Evolutionary conservation across 2,113 vertebrate genomes (phyloP).

Genomic region (Hydropotes inermis): DNA sequence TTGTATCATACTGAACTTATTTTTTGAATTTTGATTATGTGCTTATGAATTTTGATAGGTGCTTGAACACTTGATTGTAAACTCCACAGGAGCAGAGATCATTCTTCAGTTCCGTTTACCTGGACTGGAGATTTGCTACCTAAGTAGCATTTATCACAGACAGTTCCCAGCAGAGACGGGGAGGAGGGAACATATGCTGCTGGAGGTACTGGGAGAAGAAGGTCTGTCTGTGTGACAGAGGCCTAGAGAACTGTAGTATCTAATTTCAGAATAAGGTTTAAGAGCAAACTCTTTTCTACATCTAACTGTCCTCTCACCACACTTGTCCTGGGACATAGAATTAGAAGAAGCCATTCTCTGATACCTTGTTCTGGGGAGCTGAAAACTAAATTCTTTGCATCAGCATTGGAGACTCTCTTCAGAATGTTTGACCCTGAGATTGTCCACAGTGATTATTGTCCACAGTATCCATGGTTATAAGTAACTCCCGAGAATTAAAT

Average conservation of each 20-base stretch:
- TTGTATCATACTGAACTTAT: not conserved
- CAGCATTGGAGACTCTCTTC: not conserved
- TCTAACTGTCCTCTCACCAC: not conserved
- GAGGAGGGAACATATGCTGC: not conserved
- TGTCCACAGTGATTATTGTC: not conserved
- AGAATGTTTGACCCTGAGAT: not conserved
- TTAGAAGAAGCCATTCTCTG: not conserved
- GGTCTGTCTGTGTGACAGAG: not conserved
- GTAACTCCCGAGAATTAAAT: not conserved
- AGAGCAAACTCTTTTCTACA: not conserved
- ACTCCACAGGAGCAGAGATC: not conserved
- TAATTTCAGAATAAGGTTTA: not conserved
- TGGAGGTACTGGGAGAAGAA: not conserved
- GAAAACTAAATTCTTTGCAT: not conserved
- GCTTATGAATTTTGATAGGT: not conserved
- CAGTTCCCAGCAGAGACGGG: not conserved
- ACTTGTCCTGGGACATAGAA: not conserved
- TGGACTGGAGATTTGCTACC: not conserved
- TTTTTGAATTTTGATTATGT: not conserved
- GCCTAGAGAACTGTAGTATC: not conserved
- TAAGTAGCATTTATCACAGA: not conserved
- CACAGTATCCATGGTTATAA: not conserved
- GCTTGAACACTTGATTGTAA: not conserved
- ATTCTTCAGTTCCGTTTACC: not conserved
- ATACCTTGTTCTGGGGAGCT: not conserved